Evolutionary conservation across 2,888 invertebrate genomes (phyloP).

Genomic region (Synergus gifuensis): DNA sequence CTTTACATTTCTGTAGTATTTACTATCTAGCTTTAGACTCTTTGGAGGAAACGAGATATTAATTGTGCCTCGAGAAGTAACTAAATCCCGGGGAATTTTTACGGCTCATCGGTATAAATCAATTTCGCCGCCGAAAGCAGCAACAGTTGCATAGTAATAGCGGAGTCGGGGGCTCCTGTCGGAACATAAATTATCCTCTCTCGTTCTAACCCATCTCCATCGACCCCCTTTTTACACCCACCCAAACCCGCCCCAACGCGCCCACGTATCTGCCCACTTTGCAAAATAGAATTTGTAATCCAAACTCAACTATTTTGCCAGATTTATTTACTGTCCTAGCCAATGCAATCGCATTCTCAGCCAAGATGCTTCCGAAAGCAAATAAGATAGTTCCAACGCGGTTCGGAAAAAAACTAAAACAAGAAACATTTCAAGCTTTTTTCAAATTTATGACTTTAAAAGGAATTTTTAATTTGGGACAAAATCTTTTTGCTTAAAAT

Average conservation of each 20-base stretch:
- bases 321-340: slow-evolving; percentile 32
- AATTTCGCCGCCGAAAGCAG: slow-evolving; percentile 57
- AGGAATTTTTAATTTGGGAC: too few relatives aligned
- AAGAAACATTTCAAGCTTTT: background rate
- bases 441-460: background rate
- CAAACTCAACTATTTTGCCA: slow-evolving; percentile 34
- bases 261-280: slow-evolving; percentile 29
- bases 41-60: slow-evolving; percentile 50
- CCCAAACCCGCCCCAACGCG: slow-evolving; percentile 21
- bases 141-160: slow-evolving; percentile 59
- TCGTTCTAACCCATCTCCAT: slow-evolving; percentile 43
- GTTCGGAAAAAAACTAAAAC: background rate
- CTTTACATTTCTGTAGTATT: slow-evolving; percentile 38
- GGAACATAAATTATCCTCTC: slow-evolving; percentile 58
- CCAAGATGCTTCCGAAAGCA: slow-evolving; percentile 4
- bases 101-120: slow-evolving; percentile 58
- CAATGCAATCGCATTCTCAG: slow-evolving; percentile 31
- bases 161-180: slow-evolving; percentile 52
- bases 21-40: slow-evolving; percentile 43
- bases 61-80: slow-evolving; percentile 50
- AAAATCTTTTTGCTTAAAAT: too few relatives aligned
- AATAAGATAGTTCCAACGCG: slow-evolving; percentile 3
- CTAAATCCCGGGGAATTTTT: slow-evolving; percentile 54
- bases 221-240: slow-evolving; percentile 45
- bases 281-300: slow-evolving; percentile 37